phyloP scores from a whole-genome alignment of 2,888 invertebrate species.

The Sipha maydis region DNA sequence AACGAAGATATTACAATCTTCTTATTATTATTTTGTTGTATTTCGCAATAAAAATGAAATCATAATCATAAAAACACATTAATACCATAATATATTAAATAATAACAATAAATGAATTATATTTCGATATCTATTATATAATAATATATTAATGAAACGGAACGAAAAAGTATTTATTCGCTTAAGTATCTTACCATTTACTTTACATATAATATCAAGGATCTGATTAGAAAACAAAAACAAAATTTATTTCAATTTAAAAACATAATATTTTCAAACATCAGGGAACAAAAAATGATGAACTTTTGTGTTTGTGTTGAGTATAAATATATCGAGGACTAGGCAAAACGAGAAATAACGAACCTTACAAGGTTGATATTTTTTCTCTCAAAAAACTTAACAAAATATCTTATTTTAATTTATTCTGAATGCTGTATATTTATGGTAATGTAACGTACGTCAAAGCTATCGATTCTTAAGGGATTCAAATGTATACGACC shows the following conservation, averaged over 20 bases:
- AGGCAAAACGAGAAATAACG: conserved; percentile 8
- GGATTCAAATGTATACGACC: background rate
- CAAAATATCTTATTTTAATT: conserved; percentile 10
- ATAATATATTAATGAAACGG: background rate
- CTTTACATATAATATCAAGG: conserved; percentile 46
- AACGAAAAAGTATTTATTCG: background rate
- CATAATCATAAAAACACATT: background rate
- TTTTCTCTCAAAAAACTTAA: conserved; percentile 11
- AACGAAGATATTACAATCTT: background rate
- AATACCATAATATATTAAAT: background rate
- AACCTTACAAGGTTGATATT: background rate
- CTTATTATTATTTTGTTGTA: background rate
- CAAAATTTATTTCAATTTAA: conserved; percentile 26
- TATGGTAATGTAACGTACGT: conserved; percentile 2
- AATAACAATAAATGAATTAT: background rate
- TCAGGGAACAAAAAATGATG: conserved; percentile 19
- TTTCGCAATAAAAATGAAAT: background rate
- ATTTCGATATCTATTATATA: background rate
- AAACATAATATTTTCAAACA: conserved; percentile 26
- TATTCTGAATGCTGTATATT: background rate
- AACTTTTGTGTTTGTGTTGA: conserved; percentile 1
- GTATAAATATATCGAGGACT: background rate
- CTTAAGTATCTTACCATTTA: conserved; percentile 13
- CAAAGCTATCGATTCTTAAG: conserved; percentile 9
- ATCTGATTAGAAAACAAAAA: conserved; percentile 40